Percentiles rank a stretch among this genome's conserved stretches.
phyloP scores from a whole-genome alignment of 2,113 vertebrate genomes.

The Saguinus midas region DNA sequence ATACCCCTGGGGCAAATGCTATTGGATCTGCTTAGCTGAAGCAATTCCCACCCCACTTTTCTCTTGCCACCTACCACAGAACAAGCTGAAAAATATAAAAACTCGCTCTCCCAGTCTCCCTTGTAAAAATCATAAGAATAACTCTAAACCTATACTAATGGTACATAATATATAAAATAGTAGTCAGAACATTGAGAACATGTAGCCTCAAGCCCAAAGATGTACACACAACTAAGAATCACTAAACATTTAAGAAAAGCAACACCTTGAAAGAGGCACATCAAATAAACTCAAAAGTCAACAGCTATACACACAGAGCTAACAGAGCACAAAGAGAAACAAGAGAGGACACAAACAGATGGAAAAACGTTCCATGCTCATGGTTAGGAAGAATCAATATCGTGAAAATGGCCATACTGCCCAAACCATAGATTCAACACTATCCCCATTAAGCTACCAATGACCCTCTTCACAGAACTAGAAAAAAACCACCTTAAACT shows the following conservation, averaged over 20 bases:
- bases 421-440: no score
- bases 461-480: no score
- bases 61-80: neutral
- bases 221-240: slow-evolving; percentile 1
- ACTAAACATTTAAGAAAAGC: neutral
- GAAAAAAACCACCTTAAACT: no score
- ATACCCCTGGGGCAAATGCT: neutral
- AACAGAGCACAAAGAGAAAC: neutral
- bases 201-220: neutral
- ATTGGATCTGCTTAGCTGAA: neutral
- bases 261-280: neutral
- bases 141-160: neutral
- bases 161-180: neutral
- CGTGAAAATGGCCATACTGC: no score
- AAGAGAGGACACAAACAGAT: no score
- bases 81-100: neutral
- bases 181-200: neutral
- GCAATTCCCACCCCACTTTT: neutral
- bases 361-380: no score
- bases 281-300: neutral
- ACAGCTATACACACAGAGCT: neutral
- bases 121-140: neutral
- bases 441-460: no score
- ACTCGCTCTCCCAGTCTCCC: neutral
- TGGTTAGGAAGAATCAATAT: no score